phyloP scores from a whole-genome alignment of 2,888 invertebrate genomes.

The Dasysyrphus tricinctus region DNA sequence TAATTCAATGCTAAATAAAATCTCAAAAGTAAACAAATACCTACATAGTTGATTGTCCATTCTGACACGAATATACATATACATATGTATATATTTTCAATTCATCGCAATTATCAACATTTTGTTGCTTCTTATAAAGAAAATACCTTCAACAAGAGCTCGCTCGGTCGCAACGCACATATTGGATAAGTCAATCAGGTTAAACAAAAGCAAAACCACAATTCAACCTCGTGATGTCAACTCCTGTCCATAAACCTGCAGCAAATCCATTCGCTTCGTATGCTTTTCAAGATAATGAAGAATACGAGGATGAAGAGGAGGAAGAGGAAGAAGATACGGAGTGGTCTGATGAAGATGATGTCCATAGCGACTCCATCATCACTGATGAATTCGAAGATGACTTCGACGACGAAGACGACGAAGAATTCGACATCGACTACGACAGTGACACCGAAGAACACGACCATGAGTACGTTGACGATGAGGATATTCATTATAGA shows the following conservation, averaged over 20 bases:
- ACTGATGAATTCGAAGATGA: not conserved
- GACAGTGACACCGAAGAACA: conserved; percentile 24
- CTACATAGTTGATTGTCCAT: conserved; percentile 24
- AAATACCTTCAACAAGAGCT: conserved; percentile 8
- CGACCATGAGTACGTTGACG: conserved; percentile 19
- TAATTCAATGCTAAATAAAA: conserved; percentile 10
- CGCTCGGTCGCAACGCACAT: not conserved
- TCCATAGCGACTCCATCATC: not conserved
- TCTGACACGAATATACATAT: conserved; percentile 38
- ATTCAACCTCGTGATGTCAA: conserved; percentile 56
- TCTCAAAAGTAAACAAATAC: conserved; percentile 12
- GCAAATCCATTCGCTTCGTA: conserved; percentile 11
- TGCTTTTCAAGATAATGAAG: conserved; percentile 25
- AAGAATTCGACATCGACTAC: not conserved
- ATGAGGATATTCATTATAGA: not conserved
- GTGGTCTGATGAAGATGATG: conserved; percentile 32
- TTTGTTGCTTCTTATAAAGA: not conserved
- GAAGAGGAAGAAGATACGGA: not conserved
- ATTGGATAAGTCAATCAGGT: conserved; percentile 27
- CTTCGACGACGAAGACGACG: conserved; percentile 8
- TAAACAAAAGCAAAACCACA: not conserved
- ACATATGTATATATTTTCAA: conserved; percentile 42
- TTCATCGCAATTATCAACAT: conserved; percentile 30
- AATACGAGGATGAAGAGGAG: conserved; percentile 7
- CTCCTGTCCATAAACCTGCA: conserved; percentile 43